These are phyloP conservation scores for Nephrocerus scutellatus DNA, from an alignment of 2,888 invertebrate species.

Conservation along the genomic window DNA sequence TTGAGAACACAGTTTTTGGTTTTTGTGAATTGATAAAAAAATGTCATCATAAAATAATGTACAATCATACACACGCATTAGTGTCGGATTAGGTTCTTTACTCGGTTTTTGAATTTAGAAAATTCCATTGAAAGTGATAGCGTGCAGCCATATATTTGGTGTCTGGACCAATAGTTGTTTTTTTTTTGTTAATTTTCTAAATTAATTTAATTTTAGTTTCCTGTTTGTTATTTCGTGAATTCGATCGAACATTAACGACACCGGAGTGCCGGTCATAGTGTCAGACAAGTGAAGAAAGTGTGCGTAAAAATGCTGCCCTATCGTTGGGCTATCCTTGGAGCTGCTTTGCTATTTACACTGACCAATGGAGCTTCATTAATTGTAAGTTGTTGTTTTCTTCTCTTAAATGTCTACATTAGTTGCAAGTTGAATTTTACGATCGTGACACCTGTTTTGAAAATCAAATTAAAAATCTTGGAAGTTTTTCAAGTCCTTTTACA, in stretches of 20 bases:
- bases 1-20: too few species aligned
- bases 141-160: too few species aligned
- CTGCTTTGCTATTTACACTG: slow-evolving; percentile 31
- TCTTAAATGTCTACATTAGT: slow-evolving; percentile 1
- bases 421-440: background rate
- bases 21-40: too few species aligned
- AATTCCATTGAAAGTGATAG: too few species aligned
- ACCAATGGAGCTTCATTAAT: slow-evolving; percentile 34
- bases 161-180: too few species aligned
- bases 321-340: slow-evolving; percentile 38
- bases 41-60: too few species aligned
- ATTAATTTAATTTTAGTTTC: slow-evolving; percentile 34
- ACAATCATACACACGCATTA: too few species aligned
- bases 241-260: slow-evolving; percentile 26
- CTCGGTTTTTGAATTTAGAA: too few species aligned
- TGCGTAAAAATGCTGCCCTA: slow-evolving; percentile 38
- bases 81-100: too few species aligned
- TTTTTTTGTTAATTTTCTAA: too few species aligned
- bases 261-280: too few species aligned
- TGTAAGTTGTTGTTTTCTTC: slow-evolving; percentile 16
- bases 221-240: slow-evolving; percentile 25
- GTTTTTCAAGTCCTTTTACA: too few species aligned
- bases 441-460: background rate
- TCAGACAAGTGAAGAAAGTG: background rate
- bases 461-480: background rate